Percentiles rank a stretch among this genome's conserved stretches.
These are phyloP conservation scores for Caenorhabditis virilis DNA, from an alignment of 2,888 invertebrate genomes.

Conservation along the genomic window DNA sequence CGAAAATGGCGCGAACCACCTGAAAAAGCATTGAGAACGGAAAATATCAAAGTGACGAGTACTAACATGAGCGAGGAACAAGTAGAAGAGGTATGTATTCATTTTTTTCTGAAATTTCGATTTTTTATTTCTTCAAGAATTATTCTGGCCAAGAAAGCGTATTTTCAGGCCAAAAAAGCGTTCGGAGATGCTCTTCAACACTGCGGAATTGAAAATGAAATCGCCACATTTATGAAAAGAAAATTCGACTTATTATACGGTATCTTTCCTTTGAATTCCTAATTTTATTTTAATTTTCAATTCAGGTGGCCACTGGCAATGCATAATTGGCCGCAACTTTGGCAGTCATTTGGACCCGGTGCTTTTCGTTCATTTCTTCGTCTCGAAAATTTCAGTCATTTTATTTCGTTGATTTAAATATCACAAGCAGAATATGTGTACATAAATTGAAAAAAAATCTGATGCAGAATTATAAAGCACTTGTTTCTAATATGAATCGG, in stretches of 20 bases:
- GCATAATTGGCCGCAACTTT: constrained; percentile 48
- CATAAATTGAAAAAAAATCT: constrained; percentile 1
- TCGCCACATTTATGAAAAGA: constrained; percentile 45
- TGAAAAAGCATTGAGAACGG: constrained; percentile 40
- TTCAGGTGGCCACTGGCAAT: constrained; percentile 45
- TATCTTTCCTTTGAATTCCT: constrained; percentile 2
- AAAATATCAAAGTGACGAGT: constrained; percentile 34
- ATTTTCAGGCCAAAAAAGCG: constrained; percentile 23
- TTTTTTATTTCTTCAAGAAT: neutral
- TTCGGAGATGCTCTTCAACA: constrained; percentile 38
- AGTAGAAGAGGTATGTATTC: constrained; percentile 29
- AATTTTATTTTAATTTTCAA: neutral
- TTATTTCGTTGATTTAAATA: constrained; percentile 44
- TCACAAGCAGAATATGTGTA: neutral
- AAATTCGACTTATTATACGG: constrained; percentile 42
- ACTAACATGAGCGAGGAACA: constrained; percentile 31
- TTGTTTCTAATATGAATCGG: neutral
- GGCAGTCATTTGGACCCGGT: constrained; percentile 45
- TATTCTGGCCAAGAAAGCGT: neutral
- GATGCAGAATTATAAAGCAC: neutral
- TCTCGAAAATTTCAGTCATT: constrained; percentile 47
- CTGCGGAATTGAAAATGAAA: constrained; percentile 51
- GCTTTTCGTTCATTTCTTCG: constrained; percentile 41
- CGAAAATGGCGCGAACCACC: constrained; percentile 47
- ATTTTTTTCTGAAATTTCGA: no score